Percentiles rank a stretch among this genome's conserved stretches.
Conservation (phyloP, 1,140 invertebrate species). For the Palaemon carinicauda region DNA sequence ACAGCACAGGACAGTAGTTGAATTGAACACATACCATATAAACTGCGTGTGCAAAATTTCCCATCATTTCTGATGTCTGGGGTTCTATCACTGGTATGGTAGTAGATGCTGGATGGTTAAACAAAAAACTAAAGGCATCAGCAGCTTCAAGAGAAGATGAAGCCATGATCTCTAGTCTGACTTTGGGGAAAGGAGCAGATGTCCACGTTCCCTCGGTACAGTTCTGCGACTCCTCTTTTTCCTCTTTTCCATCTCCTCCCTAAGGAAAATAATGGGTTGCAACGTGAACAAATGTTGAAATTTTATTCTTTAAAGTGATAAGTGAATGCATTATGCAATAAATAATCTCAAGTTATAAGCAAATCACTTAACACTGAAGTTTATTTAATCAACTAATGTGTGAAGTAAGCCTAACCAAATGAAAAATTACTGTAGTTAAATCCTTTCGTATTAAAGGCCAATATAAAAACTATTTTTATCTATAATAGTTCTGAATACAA, state of each 20-base stretch:
- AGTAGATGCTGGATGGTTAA: slow-evolving; percentile 25
- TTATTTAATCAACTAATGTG: too few species aligned
- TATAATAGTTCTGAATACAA: too few species aligned
- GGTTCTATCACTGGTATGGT: slow-evolving; percentile 17
- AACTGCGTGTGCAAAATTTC: slow-evolving; percentile 50
- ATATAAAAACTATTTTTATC: too few species aligned
- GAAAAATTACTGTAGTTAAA: too few species aligned
- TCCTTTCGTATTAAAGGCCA: too few species aligned
- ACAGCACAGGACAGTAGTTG: neutral
- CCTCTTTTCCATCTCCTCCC: slow-evolving; percentile 40
- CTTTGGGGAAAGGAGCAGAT: slow-evolving; percentile 4
- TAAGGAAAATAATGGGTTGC: neutral
- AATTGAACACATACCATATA: slow-evolving; percentile 22
- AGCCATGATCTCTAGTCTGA: slow-evolving; percentile 11
- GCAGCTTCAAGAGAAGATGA: slow-evolving; percentile 6
- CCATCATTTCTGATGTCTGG: slow-evolving; percentile 47
- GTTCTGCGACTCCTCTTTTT: neutral
- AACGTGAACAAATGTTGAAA: too few species aligned
- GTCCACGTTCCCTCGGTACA: slow-evolving; percentile 2
- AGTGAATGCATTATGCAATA: too few species aligned
- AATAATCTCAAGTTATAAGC: too few species aligned
- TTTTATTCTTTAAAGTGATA: too few species aligned
- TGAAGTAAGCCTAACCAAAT: too few species aligned
- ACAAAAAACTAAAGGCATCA: slow-evolving; percentile 20
- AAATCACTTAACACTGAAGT: too few species aligned